Evolutionary conservation across 2,888 invertebrate species (phyloP).

Genomic region (Diachrysia chrysitis): DNA sequence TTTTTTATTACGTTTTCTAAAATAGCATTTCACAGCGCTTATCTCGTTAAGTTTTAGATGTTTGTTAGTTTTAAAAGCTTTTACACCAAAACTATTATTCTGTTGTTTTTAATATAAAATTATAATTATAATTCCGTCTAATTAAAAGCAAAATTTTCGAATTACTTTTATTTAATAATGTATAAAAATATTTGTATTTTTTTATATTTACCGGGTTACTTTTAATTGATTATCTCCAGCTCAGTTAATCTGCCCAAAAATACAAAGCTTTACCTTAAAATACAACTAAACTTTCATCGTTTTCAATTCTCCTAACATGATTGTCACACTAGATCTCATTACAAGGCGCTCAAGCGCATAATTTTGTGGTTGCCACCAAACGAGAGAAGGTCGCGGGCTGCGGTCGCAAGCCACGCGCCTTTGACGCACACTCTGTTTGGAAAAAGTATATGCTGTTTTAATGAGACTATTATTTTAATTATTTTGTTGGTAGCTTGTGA

Average conservation of each 20-base stretch:
- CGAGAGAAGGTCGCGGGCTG: slow-evolving; percentile 73
- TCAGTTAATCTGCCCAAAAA: no score
- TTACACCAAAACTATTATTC: no score
- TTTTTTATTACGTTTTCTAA: not conserved
- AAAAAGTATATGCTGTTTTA: slow-evolving; percentile 51
- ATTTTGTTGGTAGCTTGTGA: slow-evolving; percentile 18
- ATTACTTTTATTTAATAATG: no score
- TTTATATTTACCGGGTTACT: no score
- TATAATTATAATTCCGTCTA: no score
- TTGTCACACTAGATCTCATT: slow-evolving; percentile 71
- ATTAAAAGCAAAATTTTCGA: no score
- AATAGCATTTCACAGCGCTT: not conserved
- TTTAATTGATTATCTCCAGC: no score
- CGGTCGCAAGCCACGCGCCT: slow-evolving; percentile 74
- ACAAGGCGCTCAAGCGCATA: slow-evolving; percentile 84
- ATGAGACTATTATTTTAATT: slow-evolving; percentile 50
- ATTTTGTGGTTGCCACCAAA: slow-evolving; percentile 83
- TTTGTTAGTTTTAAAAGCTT: no score
- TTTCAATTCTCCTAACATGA: slow-evolving; percentile 15
- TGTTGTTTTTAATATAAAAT: no score
- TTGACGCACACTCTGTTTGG: slow-evolving; percentile 57
- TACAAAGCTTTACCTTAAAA: no score
- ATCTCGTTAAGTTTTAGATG: no score
- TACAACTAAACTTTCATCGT: not conserved
- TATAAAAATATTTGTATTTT: no score